Conservation (phyloP, 2,888 invertebrate genomes). For the Amphipoea oculea region DNA sequence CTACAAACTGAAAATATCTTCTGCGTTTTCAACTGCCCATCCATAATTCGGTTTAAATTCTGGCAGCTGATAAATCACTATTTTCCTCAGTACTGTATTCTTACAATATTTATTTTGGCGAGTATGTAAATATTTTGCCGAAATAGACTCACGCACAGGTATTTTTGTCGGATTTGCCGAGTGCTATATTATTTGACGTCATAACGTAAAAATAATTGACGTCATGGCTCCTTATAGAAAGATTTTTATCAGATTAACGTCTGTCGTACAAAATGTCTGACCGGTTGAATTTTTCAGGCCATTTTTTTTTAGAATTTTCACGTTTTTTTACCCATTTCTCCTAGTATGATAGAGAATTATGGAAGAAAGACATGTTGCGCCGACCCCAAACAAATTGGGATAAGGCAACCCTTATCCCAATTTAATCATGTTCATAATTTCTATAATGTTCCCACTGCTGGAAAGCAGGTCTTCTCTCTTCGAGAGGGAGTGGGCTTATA, state of each 20-base stretch:
- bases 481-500: no score
- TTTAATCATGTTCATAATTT: no score
- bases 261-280: not conserved
- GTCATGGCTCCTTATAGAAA: not conserved
- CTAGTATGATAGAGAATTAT: no score
- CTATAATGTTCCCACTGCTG: no score
- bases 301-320: no score
- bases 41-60: slow-evolving; percentile 10
- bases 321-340: no score
- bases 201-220: slow-evolving; percentile 32
- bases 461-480: no score
- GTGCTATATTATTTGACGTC: slow-evolving; percentile 52
- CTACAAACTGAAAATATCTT: slow-evolving; percentile 3
- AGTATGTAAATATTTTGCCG: slow-evolving; percentile 50
- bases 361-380: no score
- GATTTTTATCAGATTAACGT: not conserved
- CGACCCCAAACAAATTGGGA: no score
- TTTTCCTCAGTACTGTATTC: slow-evolving; percentile 21
- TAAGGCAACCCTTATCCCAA: no score
- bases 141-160: slow-evolving; percentile 48
- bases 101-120: slow-evolving; percentile 56
- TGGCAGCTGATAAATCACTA: slow-evolving; percentile 28
- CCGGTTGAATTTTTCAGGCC: not conserved
- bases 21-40: not conserved
- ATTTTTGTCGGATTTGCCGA: slow-evolving; percentile 41